Percentiles rank a stretch among this genome's conserved stretches.
These are phyloP conservation scores for Diarsia dahlii DNA, from an alignment of 2,888 invertebrate genomes.

Conservation along the genomic window DNA sequence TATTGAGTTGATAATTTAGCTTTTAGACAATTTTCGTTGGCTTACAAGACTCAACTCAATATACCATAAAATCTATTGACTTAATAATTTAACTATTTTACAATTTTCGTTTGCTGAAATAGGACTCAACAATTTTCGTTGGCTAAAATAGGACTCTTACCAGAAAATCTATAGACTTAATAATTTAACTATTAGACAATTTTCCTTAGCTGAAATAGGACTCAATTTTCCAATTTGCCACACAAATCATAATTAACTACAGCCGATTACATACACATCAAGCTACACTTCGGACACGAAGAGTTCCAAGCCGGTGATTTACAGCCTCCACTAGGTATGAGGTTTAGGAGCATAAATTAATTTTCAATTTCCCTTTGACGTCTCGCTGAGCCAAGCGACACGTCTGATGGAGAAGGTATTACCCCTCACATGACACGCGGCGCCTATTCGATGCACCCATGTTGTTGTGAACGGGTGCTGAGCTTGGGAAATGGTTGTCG, in stretches of 20 bases:
- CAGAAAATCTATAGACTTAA: no score
- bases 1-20: background rate
- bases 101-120: background rate
- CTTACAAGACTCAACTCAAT: no score
- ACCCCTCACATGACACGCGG: constrained; percentile 84
- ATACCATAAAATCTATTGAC: background rate
- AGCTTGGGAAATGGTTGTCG: constrained; percentile 31
- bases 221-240: background rate
- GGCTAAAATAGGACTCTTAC: no score
- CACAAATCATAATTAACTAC: constrained; percentile 21
- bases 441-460: constrained; percentile 78
- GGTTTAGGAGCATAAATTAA: constrained; percentile 89
- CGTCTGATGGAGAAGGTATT: constrained; percentile 87
- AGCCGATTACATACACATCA: background rate
- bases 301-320: constrained; percentile 77
- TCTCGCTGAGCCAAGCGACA: constrained; percentile 87
- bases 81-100: background rate
- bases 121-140: background rate
- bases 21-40: no score
- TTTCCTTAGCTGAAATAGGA: background rate
- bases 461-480: constrained; percentile 63
- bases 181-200: background rate
- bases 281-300: constrained; percentile 49
- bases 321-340: constrained; percentile 80
- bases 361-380: constrained; percentile 91